phyloP scores from a whole-genome alignment of 1,140 invertebrate species.

The Brachionus manjavacas region DNA sequence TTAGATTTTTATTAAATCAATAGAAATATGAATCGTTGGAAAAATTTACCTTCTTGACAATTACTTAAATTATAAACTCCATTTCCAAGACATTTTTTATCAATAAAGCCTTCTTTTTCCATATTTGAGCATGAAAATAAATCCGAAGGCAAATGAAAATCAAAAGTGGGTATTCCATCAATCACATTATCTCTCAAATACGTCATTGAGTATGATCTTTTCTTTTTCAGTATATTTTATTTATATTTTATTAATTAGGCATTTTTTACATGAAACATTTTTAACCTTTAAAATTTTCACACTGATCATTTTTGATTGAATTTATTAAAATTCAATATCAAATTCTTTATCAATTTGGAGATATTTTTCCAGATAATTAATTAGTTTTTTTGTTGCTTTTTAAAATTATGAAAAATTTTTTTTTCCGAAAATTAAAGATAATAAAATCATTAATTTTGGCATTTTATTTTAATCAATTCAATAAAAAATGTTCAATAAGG shows the following conservation, averaged over 20 bases:
- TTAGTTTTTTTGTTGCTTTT: no score
- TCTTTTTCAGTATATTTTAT: neutral
- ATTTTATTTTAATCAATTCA: no score
- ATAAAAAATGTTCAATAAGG: no score
- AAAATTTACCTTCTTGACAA: neutral
- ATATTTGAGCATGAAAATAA: constrained; percentile 16
- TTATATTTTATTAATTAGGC: neutral
- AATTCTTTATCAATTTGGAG: no score
- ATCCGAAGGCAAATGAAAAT: constrained; percentile 27
- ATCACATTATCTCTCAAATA: neutral
- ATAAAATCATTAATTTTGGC: no score
- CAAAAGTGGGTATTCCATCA: neutral
- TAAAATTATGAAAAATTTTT: no score
- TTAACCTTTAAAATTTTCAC: no score
- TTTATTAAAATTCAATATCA: no score
- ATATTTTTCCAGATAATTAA: no score
- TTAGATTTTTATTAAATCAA: neutral
- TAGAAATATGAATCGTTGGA: no score
- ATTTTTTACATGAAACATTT: neutral
- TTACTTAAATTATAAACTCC: constrained; percentile 25
- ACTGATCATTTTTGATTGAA: no score
- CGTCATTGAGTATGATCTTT: neutral
- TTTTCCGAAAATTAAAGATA: no score
- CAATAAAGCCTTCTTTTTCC: constrained; percentile 7
- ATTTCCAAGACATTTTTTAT: neutral